These are phyloP conservation scores for Bubo blakistoni DNA, from an alignment of 2,113 vertebrate genomes.

Conservation along the genomic window DNA sequence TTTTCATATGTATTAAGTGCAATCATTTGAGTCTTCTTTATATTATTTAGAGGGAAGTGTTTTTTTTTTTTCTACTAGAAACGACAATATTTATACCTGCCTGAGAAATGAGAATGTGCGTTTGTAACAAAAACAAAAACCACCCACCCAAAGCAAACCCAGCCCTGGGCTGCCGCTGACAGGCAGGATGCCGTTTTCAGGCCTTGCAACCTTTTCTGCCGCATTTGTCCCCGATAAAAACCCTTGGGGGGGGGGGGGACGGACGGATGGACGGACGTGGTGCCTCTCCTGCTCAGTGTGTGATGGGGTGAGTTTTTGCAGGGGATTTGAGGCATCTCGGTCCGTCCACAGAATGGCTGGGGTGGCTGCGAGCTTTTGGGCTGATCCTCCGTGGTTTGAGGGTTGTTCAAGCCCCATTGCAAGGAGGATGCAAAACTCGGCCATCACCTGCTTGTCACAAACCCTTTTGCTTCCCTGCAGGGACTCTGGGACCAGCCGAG, in stretches of 20 bases:
- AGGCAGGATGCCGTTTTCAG: not conserved
- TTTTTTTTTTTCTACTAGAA: slow-evolving; percentile 67
- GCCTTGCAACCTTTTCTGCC: slow-evolving; percentile 24
- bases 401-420: fast-evolving
- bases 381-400: fast-evolving
- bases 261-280: too few relatives aligned
- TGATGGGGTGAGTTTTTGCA: not conserved
- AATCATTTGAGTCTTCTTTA: slow-evolving; percentile 80
- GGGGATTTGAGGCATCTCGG: fast-evolving
- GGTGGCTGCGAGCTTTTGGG: not conserved
- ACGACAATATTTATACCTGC: slow-evolving; percentile 80
- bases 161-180: slow-evolving; percentile 20
- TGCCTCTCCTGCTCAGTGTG: not conserved
- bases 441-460: not conserved
- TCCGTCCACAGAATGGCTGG: fast-evolving
- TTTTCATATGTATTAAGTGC: slow-evolving; percentile 81
- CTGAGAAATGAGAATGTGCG: slow-evolving; percentile 69
- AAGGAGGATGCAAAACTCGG: not conserved
- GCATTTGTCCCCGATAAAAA: not conserved
- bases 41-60: slow-evolving; percentile 77
- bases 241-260: not conserved
- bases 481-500: not conserved
- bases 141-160: not conserved
- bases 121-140: slow-evolving; percentile 40
- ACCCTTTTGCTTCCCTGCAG: not conserved